Conservation (phyloP, 2,888 invertebrate genomes). For the Entomobrya multifasciata region DNA sequence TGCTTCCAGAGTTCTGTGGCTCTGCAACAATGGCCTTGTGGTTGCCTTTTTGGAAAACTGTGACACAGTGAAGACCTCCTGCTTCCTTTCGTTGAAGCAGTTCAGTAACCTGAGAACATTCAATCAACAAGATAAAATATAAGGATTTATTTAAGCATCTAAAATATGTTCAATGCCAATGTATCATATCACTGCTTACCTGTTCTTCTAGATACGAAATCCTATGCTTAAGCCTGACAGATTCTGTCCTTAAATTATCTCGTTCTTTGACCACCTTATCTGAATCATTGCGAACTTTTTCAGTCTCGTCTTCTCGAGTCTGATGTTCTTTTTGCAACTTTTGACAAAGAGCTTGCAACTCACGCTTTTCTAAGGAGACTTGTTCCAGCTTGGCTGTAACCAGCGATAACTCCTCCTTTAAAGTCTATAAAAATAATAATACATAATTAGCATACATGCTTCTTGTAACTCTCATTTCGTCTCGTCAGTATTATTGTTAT, state of each 20-base stretch:
- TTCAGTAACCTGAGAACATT: constrained; percentile 76
- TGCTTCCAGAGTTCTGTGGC: constrained; percentile 73
- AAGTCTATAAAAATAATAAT: constrained; percentile 80
- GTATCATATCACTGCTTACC: too few species aligned
- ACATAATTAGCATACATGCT: too few species aligned
- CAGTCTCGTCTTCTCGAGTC: constrained; percentile 80
- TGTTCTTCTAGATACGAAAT: constrained; percentile 95
- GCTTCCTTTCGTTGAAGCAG: constrained; percentile 78
- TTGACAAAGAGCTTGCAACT: constrained; percentile 78
- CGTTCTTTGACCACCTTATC: constrained; percentile 79
- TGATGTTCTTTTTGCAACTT: constrained; percentile 80
- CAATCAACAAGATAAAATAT: too few species aligned
- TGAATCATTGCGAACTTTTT: constrained; percentile 81
- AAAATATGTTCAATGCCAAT: too few species aligned
- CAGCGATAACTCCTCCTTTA: constrained; percentile 85
- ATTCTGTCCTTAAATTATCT: constrained; percentile 86
- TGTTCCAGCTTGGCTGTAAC: constrained; percentile 85
- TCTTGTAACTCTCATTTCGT: too few species aligned
- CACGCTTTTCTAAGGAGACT: constrained; percentile 84
- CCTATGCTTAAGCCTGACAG: constrained; percentile 91
- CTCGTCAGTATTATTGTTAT: too few species aligned
- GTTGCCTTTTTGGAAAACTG: constrained; percentile 79
- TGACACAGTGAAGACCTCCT: constrained; percentile 72
- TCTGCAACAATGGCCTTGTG: constrained; percentile 79
- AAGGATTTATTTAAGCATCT: too few species aligned